These are phyloP conservation scores for Macrostomum lignano DNA, from an alignment of 1,140 invertebrate species.

Conservation along the genomic window DNA sequence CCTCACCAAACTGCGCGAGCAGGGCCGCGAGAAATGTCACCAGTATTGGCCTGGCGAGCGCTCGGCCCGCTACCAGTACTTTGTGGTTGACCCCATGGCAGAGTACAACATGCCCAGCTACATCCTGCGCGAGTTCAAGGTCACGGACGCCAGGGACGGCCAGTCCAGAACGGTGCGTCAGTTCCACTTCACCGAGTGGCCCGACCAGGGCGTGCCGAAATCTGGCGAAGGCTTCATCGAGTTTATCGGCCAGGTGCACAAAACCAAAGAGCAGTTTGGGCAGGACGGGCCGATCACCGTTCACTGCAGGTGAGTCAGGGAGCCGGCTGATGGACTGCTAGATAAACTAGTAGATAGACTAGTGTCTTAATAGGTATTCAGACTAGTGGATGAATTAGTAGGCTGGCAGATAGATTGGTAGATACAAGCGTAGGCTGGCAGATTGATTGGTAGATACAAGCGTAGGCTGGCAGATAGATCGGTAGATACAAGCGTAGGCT, in stretches of 20 bases:
- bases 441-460: too few species aligned
- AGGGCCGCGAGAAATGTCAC: slow-evolving; percentile 92
- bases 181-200: slow-evolving; percentile 12
- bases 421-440: too few species aligned
- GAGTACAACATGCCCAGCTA: slow-evolving; percentile 4
- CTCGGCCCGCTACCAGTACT: slow-evolving; percentile 73
- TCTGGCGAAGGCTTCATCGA: slow-evolving; percentile 79
- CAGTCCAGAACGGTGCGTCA: slow-evolving; percentile 5
- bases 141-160: neutral
- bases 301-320: slow-evolving; percentile 56
- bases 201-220: slow-evolving; percentile 32
- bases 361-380: too few species aligned
- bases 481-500: too few species aligned
- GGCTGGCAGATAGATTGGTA: too few species aligned
- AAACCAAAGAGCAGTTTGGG: slow-evolving; percentile 97
- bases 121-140: slow-evolving; percentile 5
- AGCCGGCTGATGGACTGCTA: too few species aligned
- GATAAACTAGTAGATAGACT: too few species aligned
- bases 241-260: slow-evolving; percentile 80
- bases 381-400: too few species aligned
- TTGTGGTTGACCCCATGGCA: slow-evolving; percentile 88
- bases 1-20: slow-evolving; percentile 83
- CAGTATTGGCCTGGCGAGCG: slow-evolving; percentile 94
- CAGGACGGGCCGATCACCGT: slow-evolving; percentile 99
- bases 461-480: too few species aligned